These are phyloP conservation scores for Neria commutata DNA, from an alignment of 2,888 invertebrate genomes.

Conservation along the genomic window DNA sequence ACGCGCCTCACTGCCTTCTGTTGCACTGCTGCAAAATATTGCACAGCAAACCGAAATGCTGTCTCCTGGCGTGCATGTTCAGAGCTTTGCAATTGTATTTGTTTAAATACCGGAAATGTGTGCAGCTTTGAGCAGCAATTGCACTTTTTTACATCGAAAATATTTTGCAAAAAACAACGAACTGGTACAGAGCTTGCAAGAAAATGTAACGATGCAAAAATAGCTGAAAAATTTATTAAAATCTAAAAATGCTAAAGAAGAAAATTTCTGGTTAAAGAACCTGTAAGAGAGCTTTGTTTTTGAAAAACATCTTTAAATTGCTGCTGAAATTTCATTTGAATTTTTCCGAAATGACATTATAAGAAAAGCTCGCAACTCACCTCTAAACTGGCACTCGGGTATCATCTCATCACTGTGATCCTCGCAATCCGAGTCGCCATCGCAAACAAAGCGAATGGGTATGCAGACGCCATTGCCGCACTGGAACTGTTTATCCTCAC, in stretches of 20 bases:
- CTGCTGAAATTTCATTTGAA: not conserved
- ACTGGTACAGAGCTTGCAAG: not conserved
- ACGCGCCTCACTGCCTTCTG: no score
- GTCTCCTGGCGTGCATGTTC: no score
- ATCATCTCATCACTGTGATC: constrained; percentile 83
- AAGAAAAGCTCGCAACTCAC: no score
- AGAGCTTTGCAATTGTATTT: constrained; percentile 19
- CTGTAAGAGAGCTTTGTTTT: not conserved
- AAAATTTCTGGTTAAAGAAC: not conserved
- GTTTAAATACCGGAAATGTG: constrained; percentile 22
- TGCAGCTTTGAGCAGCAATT: not conserved
- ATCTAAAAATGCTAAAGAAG: not conserved
- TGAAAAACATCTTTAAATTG: no score
- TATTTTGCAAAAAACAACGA: not conserved
- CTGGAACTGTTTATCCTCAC: constrained; percentile 72
- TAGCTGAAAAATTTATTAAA: not conserved
- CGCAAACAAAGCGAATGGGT: constrained; percentile 78
- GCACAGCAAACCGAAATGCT: no score
- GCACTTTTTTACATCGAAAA: no score
- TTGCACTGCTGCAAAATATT: no score
- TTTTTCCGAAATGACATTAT: no score
- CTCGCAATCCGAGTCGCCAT: constrained; percentile 78
- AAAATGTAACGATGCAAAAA: not conserved
- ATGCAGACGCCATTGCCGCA: constrained; percentile 79
- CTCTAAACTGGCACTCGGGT: constrained; percentile 73